A percentile compares a stretch with the other conserved stretches of the same genome.
Evolutionary conservation across 2,888 invertebrate species (phyloP).

Genomic region (Embidobia sp.): DNA sequence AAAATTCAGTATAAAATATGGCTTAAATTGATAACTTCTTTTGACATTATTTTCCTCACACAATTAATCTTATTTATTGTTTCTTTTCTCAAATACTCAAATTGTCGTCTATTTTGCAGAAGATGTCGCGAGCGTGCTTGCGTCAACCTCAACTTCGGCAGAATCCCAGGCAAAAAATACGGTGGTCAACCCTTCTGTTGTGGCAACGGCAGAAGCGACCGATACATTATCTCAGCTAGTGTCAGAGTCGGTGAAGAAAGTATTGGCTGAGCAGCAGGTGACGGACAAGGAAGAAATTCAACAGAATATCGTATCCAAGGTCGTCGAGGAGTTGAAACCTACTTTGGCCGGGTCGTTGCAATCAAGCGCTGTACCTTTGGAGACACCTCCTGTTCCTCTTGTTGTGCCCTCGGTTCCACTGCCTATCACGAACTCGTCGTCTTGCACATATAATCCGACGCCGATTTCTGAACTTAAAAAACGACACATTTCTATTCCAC

Average conservation of each 20-base stretch:
- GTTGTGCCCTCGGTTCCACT: no score
- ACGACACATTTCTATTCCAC: slow-evolving; percentile 78
- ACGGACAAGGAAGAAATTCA: slow-evolving; percentile 81
- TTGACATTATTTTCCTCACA: no score
- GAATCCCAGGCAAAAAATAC: slow-evolving; percentile 67
- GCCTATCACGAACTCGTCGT: slow-evolving; percentile 70
- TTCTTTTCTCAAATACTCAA: no score
- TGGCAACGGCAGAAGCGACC: slow-evolving; percentile 82
- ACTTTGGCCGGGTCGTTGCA: slow-evolving; percentile 69
- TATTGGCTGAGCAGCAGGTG: slow-evolving; percentile 82
- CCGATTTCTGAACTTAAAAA: slow-evolving; percentile 85
- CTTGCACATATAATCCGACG: slow-evolving; percentile 84
- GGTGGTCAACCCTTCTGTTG: slow-evolving; percentile 60
- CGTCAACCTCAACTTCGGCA: slow-evolving; percentile 57
- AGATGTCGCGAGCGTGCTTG: slow-evolving; percentile 22
- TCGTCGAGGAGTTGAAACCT: slow-evolving; percentile 82
- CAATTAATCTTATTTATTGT: no score
- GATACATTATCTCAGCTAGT: slow-evolving; percentile 84
- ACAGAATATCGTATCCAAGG: slow-evolving; percentile 83
- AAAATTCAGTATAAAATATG: no score
- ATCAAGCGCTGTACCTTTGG: slow-evolving; percentile 39
- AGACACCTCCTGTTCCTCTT: slow-evolving; percentile 61
- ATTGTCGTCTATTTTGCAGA: slow-evolving; percentile 17
- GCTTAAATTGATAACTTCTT: no score
- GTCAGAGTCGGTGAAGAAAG: slow-evolving; percentile 85